Conservation (phyloP, 1,140 invertebrate species). For the Marisa cornuarietis region DNA sequence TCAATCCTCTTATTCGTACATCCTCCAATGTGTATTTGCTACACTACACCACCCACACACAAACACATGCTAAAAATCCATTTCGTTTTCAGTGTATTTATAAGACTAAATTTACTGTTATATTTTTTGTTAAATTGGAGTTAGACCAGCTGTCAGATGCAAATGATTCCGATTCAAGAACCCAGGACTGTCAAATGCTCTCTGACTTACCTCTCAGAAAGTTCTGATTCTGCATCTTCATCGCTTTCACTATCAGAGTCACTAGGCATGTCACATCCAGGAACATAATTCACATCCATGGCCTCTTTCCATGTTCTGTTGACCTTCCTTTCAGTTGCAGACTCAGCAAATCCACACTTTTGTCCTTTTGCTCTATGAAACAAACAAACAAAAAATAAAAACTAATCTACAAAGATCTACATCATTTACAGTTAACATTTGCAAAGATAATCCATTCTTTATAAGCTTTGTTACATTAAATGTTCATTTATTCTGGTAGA, state of each 20-base stretch:
- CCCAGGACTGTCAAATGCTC: not conserved
- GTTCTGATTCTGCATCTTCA: slow-evolving; percentile 11
- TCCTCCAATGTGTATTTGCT: too few species aligned
- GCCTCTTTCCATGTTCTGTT: slow-evolving; percentile 46
- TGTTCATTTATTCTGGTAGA: not conserved
- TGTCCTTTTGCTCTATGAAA: slow-evolving; percentile 48
- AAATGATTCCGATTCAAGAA: not conserved
- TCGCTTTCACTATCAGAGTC: slow-evolving; percentile 37
- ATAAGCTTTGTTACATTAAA: not conserved
- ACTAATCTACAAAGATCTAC: not conserved
- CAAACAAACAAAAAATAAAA: not conserved
- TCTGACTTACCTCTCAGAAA: not conserved
- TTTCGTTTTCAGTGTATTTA: slow-evolving; percentile 5
- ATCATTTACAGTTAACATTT: not conserved
- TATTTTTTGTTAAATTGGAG: too few species aligned
- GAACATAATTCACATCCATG: slow-evolving; percentile 13
- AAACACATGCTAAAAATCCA: slow-evolving; percentile 18
- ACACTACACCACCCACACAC: slow-evolving; percentile 31
- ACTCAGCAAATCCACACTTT: slow-evolving; percentile 59
- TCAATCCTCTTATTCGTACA: not conserved
- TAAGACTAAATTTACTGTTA: too few species aligned
- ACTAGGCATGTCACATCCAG: slow-evolving; percentile 39
- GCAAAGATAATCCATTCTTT: not conserved
- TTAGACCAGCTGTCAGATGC: slow-evolving; percentile 19
- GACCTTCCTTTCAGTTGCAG: slow-evolving; percentile 41